Evolutionary conservation across 2,888 invertebrate species (phyloP).

Genomic region (Junonia oenone): DNA sequence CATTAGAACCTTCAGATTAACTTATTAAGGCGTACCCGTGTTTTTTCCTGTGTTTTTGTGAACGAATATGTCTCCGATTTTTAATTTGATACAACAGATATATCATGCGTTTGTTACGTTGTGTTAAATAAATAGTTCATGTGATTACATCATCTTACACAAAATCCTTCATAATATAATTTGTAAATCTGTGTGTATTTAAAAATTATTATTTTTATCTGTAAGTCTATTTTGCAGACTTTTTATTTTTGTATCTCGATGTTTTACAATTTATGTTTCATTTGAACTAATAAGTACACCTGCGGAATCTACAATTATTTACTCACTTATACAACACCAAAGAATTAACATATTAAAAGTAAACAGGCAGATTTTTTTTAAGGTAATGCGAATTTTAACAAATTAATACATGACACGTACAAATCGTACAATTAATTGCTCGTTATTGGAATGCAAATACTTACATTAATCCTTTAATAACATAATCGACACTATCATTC

Average conservation of each 20-base stretch:
- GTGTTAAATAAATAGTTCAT: background rate
- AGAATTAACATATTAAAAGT: background rate
- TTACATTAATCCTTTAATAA: slow-evolving; percentile 11
- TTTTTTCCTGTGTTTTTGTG: slow-evolving; percentile 30
- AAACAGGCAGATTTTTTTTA: background rate
- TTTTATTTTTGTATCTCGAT: too few relatives aligned
- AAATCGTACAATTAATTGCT: slow-evolving; percentile 24
- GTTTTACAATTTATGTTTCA: too few relatives aligned
- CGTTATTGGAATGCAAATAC: slow-evolving; percentile 22
- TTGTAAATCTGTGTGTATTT: too few relatives aligned
- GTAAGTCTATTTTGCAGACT: too few relatives aligned
- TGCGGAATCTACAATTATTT: too few relatives aligned
- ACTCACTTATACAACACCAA: too few relatives aligned
- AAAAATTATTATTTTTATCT: too few relatives aligned
- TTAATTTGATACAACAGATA: slow-evolving; percentile 5
- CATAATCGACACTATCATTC: slow-evolving; percentile 5
- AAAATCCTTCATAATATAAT: too few relatives aligned
- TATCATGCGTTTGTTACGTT: background rate
- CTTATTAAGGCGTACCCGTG: slow-evolving; percentile 52
- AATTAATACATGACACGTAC: slow-evolving; percentile 24
- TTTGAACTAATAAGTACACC: too few relatives aligned
- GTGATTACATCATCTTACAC: too few relatives aligned
- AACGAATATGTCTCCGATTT: slow-evolving; percentile 14
- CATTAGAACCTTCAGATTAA: slow-evolving; percentile 63
- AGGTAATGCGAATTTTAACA: background rate